These are phyloP conservation scores for Odontothrips loti DNA, from an alignment of 2,888 invertebrate genomes.

Conservation along the genomic window DNA sequence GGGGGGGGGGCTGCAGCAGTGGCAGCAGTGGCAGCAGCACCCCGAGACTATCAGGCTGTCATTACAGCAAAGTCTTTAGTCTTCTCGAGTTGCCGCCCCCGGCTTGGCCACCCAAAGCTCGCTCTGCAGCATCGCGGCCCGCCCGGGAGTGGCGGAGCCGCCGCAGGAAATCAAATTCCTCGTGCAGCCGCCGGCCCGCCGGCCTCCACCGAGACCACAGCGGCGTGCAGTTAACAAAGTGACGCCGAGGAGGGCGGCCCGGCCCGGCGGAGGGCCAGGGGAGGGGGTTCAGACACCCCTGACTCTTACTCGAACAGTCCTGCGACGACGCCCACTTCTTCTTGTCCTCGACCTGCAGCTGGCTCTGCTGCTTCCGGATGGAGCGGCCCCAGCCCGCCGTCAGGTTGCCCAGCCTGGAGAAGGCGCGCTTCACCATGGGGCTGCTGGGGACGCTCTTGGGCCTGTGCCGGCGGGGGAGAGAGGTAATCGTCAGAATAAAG, in stretches of 20 bases:
- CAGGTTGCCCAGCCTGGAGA: constrained; percentile 83
- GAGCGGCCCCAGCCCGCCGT: constrained; percentile 88
- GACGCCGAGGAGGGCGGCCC: too few relatives aligned
- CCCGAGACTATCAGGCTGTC: constrained; percentile 4
- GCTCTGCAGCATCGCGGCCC: too few relatives aligned
- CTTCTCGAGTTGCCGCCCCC: not conserved
- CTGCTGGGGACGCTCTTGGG: constrained; percentile 92
- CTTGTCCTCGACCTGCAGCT: constrained; percentile 78
- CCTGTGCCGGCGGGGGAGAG: constrained; percentile 52
- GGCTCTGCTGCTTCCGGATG: constrained; percentile 76
- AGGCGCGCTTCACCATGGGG: constrained; percentile 89
- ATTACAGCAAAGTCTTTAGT: constrained; percentile 1
- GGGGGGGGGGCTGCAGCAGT: not conserved
- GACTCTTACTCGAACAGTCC: constrained; percentile 78
- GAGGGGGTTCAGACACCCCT: too few relatives aligned
- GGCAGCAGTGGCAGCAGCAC: not conserved
- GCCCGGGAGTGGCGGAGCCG: not conserved
- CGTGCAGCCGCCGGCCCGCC: not conserved
- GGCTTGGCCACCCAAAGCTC: too few relatives aligned
- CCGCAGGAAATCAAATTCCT: constrained; percentile 7
- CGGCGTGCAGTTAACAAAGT: too few relatives aligned
- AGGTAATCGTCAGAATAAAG: not conserved
- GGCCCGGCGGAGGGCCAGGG: too few relatives aligned
- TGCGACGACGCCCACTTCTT: constrained; percentile 90
- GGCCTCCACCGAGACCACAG: not conserved